Percentiles rank a stretch among this genome's conserved stretches.
These are phyloP conservation scores for Tetrax tetrax DNA, from an alignment of 2,113 vertebrate species.

Conservation along the genomic window DNA sequence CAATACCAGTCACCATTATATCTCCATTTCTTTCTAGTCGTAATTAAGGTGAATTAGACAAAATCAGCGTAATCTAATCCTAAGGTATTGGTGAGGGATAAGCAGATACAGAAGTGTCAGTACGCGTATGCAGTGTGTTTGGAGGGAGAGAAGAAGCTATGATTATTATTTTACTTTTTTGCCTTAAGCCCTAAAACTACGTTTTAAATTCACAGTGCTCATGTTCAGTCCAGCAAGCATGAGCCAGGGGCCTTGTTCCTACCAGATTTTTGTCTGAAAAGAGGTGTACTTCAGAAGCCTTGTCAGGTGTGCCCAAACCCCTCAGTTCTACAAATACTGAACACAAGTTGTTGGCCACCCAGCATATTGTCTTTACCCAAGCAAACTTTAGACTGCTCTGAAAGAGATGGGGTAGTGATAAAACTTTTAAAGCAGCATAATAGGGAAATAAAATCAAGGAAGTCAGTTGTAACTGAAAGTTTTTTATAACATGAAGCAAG, in stretches of 20 bases:
- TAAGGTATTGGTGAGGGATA: background rate
- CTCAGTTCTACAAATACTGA: background rate
- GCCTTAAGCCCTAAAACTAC: background rate
- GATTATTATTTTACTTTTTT: no score
- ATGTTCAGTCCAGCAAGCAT: background rate
- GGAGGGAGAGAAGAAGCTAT: background rate
- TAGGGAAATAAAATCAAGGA: background rate
- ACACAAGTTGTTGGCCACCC: background rate
- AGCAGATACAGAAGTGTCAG: background rate
- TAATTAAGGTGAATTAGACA: background rate
- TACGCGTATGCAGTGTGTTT: background rate
- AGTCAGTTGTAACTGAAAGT: background rate
- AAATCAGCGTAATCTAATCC: accelerated
- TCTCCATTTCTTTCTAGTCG: background rate
- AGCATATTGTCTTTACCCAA: accelerated
- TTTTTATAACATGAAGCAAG: background rate
- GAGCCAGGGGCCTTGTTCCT: accelerated
- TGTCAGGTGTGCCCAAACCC: background rate
- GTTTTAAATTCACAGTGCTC: background rate
- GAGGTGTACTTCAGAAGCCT: background rate
- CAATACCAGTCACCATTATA: background rate
- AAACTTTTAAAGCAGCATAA: background rate
- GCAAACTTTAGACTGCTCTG: background rate
- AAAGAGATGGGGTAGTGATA: background rate
- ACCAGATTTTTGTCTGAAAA: background rate